Evolutionary conservation across 2,113 vertebrate species (phyloP), one percentile per base, ranked within the genome.

Genomic region (Barnardius zonarius): DNA sequence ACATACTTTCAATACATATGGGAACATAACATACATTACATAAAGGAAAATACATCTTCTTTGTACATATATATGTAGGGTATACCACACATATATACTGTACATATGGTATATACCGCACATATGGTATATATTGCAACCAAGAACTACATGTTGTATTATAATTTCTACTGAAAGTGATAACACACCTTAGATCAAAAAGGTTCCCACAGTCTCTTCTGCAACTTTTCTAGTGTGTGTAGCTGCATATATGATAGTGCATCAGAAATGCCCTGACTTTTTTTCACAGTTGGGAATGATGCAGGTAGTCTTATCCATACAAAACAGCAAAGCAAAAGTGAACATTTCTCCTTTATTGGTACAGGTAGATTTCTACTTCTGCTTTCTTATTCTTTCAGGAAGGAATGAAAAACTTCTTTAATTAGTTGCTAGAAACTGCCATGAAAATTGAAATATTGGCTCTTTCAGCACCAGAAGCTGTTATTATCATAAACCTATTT

Each of bases 1-100:
- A 48, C 15, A 63, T 17, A 35, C 5, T 3, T 8, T 46, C 46
- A 23, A 13, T 33, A 31, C 6, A 5, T 8, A 24, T 11, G 25
- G 39, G 24, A 74, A 10, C 13, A 15, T 12, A 44, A 13, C 16
- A 35, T 2, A 19, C 11, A 15, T 23, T 22, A 27, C 44, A 6
- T 8, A 4, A 17, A 18, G 39, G 30, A 73, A 62, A 83, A 48
- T 17, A 41, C 13, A 62, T 17, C 61, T 73, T 39, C 22, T 55
- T 16, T 30, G 2, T 16, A 16, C 1, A 0, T 8, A 13, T 1
- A 1, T 16, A 12, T 39, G 35, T 69, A 55, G 18, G 44, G 7
- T 8, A 43, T 22, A 20, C 4, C 9, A 37, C 35, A 19, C 9
- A 9, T 10, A 33, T 9, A 43, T 28, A 25, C 3, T 13, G 51